Percentiles rank a stretch among this genome's conserved stretches.
phyloP scores from a whole-genome alignment of 2,113 vertebrate species.

The Sardina pilchardus region DNA sequence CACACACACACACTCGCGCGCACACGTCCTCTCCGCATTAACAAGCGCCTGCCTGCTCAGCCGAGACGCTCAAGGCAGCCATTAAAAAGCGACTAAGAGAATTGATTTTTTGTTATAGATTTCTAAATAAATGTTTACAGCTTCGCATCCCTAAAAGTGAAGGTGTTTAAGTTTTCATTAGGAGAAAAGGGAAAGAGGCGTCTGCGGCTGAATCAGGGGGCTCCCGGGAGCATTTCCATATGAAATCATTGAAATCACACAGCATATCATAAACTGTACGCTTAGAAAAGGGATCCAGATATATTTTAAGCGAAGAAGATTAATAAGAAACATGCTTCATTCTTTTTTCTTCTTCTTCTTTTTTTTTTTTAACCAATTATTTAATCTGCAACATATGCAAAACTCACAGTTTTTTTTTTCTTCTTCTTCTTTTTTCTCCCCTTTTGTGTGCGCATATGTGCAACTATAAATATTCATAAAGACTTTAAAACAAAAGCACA shows the following conservation, averaged over 20 bases:
- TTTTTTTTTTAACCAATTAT: neutral
- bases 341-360: neutral
- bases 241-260: conserved; percentile 9
- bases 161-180: conserved; percentile 72
- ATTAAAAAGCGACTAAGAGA: conserved; percentile 83
- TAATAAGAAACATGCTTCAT: neutral
- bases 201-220: conserved; percentile 38
- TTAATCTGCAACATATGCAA: conserved; percentile 2
- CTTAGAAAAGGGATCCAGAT: neutral
- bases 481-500: neutral
- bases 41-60: conserved; percentile 71
- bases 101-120: conserved; percentile 89
- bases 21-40: conserved; percentile 76
- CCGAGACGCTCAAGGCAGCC: conserved; percentile 78
- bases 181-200: conserved; percentile 34
- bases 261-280: neutral
- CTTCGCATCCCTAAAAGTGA: conserved; percentile 76
- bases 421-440: neutral
- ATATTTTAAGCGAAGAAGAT: neutral
- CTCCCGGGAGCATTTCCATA: neutral
- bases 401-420: neutral
- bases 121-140: conserved; percentile 85
- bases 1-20: conserved; percentile 71
- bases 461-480: neutral
- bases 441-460: neutral